A percentile compares a stretch with the other conserved stretches of the same genome.
Evolutionary conservation across 2,888 invertebrate species (phyloP).

Genomic region (Notocelia uddmanniana): DNA sequence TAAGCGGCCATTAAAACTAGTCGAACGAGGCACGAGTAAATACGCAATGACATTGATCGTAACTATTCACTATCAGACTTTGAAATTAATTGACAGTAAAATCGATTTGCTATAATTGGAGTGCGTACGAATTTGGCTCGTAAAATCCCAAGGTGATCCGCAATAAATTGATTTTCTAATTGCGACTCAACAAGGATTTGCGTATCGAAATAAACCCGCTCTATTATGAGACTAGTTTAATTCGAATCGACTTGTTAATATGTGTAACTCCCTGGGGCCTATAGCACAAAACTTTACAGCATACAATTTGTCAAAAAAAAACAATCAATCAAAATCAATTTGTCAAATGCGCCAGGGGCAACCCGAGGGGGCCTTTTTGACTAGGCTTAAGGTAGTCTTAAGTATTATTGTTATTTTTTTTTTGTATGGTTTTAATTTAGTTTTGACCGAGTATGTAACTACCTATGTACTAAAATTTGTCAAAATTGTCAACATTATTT

Average conservation of each 20-base stretch:
- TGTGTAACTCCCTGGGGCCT: too few species aligned
- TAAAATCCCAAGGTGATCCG: conserved; percentile 38
- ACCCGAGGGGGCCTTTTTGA: too few species aligned
- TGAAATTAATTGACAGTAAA: conserved; percentile 32
- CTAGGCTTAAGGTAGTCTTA: too few species aligned
- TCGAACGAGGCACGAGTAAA: not conserved
- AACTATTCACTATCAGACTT: conserved; percentile 5
- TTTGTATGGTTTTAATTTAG: too few species aligned
- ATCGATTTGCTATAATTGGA: conserved; percentile 33
- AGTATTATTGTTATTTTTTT: too few species aligned
- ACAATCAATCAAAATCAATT: too few species aligned
- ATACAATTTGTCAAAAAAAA: too few species aligned
- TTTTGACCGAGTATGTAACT: too few species aligned
- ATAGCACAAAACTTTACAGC: too few species aligned
- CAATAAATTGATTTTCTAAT: conserved; percentile 45
- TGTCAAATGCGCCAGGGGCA: too few species aligned
- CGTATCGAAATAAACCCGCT: conserved; percentile 39
- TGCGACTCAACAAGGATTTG: conserved; percentile 34
- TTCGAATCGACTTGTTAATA: conserved; percentile 21
- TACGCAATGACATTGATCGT: conserved; percentile 17
- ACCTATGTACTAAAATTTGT: too few species aligned
- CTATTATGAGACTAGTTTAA: conserved; percentile 24
- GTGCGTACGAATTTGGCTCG: conserved; percentile 18
- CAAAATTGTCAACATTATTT: too few species aligned
- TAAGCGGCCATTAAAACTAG: not conserved